Base-by-base conservation (phyloP, 2,888 invertebrate genomes). In the Frankliniella intonsa region DNA sequence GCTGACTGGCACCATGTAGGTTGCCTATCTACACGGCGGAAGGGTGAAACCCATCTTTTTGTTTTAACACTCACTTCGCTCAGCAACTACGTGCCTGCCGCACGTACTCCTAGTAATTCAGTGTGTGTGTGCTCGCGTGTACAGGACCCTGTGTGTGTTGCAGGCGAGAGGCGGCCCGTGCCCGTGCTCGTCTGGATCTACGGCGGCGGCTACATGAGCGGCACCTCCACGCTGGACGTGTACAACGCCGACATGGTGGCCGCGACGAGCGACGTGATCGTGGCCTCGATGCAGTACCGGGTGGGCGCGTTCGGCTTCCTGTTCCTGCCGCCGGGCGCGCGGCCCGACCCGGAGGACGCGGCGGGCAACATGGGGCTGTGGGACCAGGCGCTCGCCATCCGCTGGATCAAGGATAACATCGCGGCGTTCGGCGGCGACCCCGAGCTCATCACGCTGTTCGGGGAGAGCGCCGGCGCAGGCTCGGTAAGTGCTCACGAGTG, bases 241-340 rank as follows among this genome's bases (percentile, higher is more conserved):
- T 99, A 98, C 90, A 97, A 98, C 88, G 97, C 96, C 25, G 94
- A 95, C 86, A 93, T 96, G 85, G 93, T 98, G 90, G 95, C 97
- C 27, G 94, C 95, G 50, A 93, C 93, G 83, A 94, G 95, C 88
- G 95, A 97, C 88, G 95, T 96, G 82, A 95, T 98, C 86, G 96
- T 98, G 14, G 97, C 96, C 83, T 96, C 97, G 50, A 95, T 98
- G 92, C 96, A 97, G 87, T 97, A 97, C 89, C 92, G 98, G 83
- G 94, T 97, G 51, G 97, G 97, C 14, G 94, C 97, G 0, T 97
- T 98, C 87, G 98, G 98, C 27, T 98, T 98, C 89, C 91, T 98
- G 82, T 97, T 97, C 88, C 90, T 97, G 86, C 81, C 87, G 85
- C 85, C 88, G 86, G 92, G 91, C 87, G 93, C 94, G 85, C 90